Base-by-base conservation (phyloP, 2,797 vertebrate species). In the Iguana delicatissima region DNA sequence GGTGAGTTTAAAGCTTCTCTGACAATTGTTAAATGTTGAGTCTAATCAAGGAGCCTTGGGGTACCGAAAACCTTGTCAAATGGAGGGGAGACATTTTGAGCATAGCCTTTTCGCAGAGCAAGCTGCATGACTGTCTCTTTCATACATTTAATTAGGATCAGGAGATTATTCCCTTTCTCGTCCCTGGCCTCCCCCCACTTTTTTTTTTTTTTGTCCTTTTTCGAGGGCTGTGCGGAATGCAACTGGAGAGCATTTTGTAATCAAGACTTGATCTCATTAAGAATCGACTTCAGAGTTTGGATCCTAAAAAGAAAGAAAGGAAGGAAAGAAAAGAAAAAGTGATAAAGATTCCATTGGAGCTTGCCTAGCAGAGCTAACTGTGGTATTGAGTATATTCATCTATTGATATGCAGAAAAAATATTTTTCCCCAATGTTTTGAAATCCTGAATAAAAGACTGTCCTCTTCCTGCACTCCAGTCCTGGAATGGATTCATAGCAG, bases 191-290 rank as follows among this genome's bases (percentile, higher is more conserved):
- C 50, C n/a, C 16, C 46, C 46, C 9, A 46, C 42, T 46, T 46
- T 46, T 64, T 64, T 55, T 42, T 0, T 64, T 67, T 55, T 88
- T 80, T 52, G 12, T 16, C 55, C 86, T 88, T 92, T 93, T 93
- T 89, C 89, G 20, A 46, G 95, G 90, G 9, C 67, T 69, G 8
- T 13, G 14, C 14, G 67, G 32, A 69, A 92, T 92, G 38, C 91
- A 92, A 38, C 92, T 89, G 95, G 92, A 73, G 88, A 89, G 18
- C 57, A 91, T 92, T 95, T 97, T 96, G 96, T 96, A 96, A 97
- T 97, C 96, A 87, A 95, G 96, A 94, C 96, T 97, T 96, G 90
- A 32, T 95, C 24, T 97, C 24, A 4, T 97, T 96, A 96, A 96
- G 94, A 91, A 94, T 92, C 0, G 52, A 94, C 95, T 96, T 96